Base-by-base conservation (phyloP, 2,113 vertebrate genomes). In the Corythoichthys intestinalis region DNA sequence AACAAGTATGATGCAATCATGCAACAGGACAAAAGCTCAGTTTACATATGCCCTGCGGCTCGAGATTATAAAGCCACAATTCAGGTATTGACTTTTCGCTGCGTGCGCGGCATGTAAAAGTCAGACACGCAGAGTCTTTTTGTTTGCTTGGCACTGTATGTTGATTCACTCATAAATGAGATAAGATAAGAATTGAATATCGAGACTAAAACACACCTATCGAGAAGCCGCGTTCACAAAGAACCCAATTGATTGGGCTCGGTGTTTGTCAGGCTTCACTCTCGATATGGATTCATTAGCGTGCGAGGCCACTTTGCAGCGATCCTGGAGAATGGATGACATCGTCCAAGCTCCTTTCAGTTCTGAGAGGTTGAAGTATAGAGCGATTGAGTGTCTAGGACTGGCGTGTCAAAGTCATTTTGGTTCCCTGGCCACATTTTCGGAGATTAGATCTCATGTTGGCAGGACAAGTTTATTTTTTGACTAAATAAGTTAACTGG, bases 221-320 rank as follows among this genome's bases (percentile, higher is more conserved):
- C 68, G 58, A 65, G 53, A 74, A 6, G 65, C 63, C 69, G n/a
- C 73, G 79, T 83, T 75, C 71, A 71, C 72, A 67, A 65, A 75
- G 80, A 81, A 73, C 65, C 69, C 3, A 60, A 89, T 87, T 83
- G 85, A 89, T 90, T 87, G 82, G 79, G 7, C 28, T 64, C 70
- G 60, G 66, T 67, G 65, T 17, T 20, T 44, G 61, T 38, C 62
- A 63, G 81, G 80, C 75, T 72, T 87, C 85, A 80, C 84, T 90
- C 85, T 79, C 79, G 73, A 85, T 89, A 77, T 85, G 81, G 76
- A 48, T 34, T 82, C 86, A 86, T 87, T 85, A 88, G 80, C 53
- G 82, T 20, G 67, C 78, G 49, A 56, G 73, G 66, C 73, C 77
- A 77, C 76, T 86, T 74, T 83, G 73, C 66, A 69, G 81, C 53